Evolutionary conservation across 2,888 invertebrate species (phyloP).

Genomic region (Rhyacophila evoluta): DNA sequence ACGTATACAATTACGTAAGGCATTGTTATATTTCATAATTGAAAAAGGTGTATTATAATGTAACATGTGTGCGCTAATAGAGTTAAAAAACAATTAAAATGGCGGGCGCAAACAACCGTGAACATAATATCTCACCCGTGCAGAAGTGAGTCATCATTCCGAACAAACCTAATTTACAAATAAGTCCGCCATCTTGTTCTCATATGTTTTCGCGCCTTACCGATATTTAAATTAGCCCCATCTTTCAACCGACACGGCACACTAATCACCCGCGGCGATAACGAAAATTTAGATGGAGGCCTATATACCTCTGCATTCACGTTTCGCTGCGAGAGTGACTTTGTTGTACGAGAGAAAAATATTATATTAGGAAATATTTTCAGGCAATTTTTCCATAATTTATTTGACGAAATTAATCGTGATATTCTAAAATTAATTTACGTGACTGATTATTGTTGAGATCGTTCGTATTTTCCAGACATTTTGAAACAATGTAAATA

Average conservation of each 20-base stretch:
- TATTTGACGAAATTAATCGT: no score
- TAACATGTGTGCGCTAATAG: neutral
- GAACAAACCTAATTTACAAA: constrained; percentile 12
- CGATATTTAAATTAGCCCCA: constrained; percentile 22
- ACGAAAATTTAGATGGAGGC: constrained; percentile 8
- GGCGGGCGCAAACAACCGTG: neutral
- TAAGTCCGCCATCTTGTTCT: constrained; percentile 21
- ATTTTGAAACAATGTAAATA: no score
- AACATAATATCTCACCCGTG: neutral
- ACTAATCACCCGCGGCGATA: constrained; percentile 16
- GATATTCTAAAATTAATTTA: no score
- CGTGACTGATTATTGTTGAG: no score
- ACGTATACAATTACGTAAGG: no score
- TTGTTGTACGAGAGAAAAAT: neutral
- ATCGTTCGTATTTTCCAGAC: no score
- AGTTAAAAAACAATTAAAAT: neutral
- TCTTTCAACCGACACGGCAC: constrained; percentile 3
- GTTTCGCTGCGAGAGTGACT: neutral
- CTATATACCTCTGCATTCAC: neutral
- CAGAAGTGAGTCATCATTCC: constrained; percentile 4
- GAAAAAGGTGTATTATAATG: neutral
- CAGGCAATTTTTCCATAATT: neutral
- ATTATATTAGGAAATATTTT: neutral
- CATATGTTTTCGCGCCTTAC: constrained; percentile 22
- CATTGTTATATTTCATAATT: neutral